Evolutionary conservation across 2,888 invertebrate genomes (phyloP), one percentile per base, ranked within the genome.

Genomic region (Furcula furcula): DNA sequence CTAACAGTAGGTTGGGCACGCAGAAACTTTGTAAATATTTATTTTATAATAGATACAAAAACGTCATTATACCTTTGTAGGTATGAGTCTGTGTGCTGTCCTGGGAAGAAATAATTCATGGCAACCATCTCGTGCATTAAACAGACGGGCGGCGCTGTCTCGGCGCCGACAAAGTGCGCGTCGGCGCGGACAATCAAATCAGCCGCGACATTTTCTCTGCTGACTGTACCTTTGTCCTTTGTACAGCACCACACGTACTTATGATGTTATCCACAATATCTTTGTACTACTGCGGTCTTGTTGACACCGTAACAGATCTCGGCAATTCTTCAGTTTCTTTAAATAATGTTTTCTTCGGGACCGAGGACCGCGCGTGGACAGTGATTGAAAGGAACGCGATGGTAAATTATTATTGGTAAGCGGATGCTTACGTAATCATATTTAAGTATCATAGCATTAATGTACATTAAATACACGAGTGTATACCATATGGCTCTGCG

Each of bases 141-240:
- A 14, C 26, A 14, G 21, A 21, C 40, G 33, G 26, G 7, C 25
- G 29, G 28, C 39, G 38, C 42, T 44, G 38, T 43, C 40, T 48
- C 30, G 20, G 40, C 40, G 67, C 72, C 77, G 76, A 79, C 82
- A 81, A 83, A 81, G 80, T 67, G 68, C 66, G 70, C 68, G 73
- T 70, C 69, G 65, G 61, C 56, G 55, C 63, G 62, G 64, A 81
- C 82, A 78, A 78, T 83, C 74, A 71, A 76, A 81, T 83, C 75
- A 72, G 70, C 63, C 66, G 67, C 68, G 75, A 76, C 78, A 74
- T 74, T 76, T 76, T 77, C 76, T 70, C 66, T 53, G 36, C 37
- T 48, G 55, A 46, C 55, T 44, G 38, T 53, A 50, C 54, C 60
- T 65, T 69, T 62, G 65, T 65, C 57, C 67, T 66, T 62, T 66